phyloP scores from a whole-genome alignment of 2,113 vertebrate species.

The Varanus komodoensis region DNA sequence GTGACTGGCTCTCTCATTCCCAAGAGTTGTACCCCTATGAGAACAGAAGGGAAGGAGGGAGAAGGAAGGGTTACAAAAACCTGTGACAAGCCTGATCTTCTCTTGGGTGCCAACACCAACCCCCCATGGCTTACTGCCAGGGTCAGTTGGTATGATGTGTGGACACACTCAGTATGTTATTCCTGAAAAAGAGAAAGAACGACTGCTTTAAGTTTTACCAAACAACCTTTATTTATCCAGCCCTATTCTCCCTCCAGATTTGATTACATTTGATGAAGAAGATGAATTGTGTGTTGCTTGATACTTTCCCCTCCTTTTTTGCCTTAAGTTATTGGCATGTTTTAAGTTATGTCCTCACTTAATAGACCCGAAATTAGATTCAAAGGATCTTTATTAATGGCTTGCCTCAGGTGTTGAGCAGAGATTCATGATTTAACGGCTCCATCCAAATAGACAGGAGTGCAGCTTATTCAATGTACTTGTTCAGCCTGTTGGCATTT shows the following conservation, averaged over 20 bases:
- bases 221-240: not conserved
- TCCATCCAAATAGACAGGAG: constrained; percentile 62
- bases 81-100: too few species aligned
- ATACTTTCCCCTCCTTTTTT: constrained; percentile 48
- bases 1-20: too few species aligned
- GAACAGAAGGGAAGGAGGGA: too few species aligned
- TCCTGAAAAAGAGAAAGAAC: not conserved
- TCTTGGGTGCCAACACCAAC: too few species aligned
- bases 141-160: too few species aligned
- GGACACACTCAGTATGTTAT: not conserved
- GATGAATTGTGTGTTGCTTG: constrained; percentile 53
- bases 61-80: too few species aligned
- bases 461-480: constrained; percentile 69
- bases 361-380: constrained; percentile 75
- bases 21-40: too few species aligned
- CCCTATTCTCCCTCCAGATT: constrained; percentile 22
- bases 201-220: accelerated
- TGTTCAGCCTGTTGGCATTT: constrained; percentile 72
- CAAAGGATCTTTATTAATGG: constrained; percentile 78
- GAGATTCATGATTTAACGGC: constrained; percentile 70
- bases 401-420: constrained; percentile 70
- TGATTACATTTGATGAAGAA: constrained; percentile 62
- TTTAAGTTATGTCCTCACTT: constrained; percentile 76
- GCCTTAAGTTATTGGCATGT: constrained; percentile 76
- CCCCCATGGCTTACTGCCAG: too few species aligned